phyloP scores from a whole-genome alignment of 2,888 invertebrate genomes.

The Pyrrhosoma nymphula region DNA sequence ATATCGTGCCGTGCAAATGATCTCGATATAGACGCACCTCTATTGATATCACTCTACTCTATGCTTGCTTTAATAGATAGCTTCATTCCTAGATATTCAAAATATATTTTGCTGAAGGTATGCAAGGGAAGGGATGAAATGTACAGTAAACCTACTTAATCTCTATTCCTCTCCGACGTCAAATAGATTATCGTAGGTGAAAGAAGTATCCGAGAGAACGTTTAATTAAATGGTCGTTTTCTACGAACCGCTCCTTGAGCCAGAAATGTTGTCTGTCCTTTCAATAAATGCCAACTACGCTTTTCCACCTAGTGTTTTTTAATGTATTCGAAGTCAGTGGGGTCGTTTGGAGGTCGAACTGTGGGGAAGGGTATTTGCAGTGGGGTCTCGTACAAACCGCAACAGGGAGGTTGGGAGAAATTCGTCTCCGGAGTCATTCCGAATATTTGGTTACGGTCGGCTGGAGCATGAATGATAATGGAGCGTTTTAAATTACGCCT shows the following conservation, averaged over 20 bases:
- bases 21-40: too few relatives aligned
- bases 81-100: too few relatives aligned
- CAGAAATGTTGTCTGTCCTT: neutral
- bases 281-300: neutral
- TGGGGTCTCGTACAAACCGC: neutral
- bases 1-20: too few relatives aligned
- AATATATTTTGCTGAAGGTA: too few relatives aligned
- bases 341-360: conserved; percentile 16
- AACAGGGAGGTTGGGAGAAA: neutral
- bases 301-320: neutral
- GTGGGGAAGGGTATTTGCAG: neutral
- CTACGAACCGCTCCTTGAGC: neutral
- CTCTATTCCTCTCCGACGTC: neutral
- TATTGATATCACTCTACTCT: too few relatives aligned
- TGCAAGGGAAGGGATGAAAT: too few relatives aligned
- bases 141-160: neutral
- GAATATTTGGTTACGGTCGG: neutral
- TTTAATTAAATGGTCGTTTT: neutral
- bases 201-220: neutral
- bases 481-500: neutral
- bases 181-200: neutral
- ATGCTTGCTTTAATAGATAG: too few relatives aligned
- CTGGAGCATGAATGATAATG: neutral
- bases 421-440: neutral
- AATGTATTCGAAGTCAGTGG: neutral